These are phyloP conservation scores for Parazoanthus swiftii DNA, from an alignment of 92 coral and sea anemone genomes.

Conservation along the genomic window DNA sequence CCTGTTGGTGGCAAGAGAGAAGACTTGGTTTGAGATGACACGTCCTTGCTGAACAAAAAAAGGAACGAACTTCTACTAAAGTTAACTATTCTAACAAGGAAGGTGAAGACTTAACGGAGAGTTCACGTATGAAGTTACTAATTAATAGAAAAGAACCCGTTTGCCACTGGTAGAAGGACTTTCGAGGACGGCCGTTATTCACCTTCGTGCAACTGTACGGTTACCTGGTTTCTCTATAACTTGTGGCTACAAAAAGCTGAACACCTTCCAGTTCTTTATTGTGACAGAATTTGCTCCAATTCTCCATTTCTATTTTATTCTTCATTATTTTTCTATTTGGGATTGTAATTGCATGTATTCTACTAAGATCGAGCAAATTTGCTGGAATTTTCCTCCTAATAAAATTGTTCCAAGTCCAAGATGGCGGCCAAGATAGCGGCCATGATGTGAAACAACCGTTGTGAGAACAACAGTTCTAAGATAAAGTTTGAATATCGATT, in stretches of 20 bases:
- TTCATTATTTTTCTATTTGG: too few relatives aligned
- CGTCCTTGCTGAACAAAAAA: background rate
- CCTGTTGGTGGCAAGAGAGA: slow-evolving; percentile 5
- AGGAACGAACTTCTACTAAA: background rate
- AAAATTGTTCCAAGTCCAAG: too few relatives aligned
- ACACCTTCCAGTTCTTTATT: slow-evolving; percentile 39
- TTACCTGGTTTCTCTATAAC: slow-evolving; percentile 3
- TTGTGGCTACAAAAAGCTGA: slow-evolving; percentile 29
- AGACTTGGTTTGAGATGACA: slow-evolving; percentile 34
- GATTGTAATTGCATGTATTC: too few relatives aligned
- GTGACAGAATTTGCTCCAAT: too few relatives aligned
- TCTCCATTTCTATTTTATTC: too few relatives aligned
- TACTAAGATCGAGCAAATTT: too few relatives aligned
- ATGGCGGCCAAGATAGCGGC: too few relatives aligned
- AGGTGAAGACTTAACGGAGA: background rate
- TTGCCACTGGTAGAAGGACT: slow-evolving; percentile 17
- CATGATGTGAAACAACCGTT: too few relatives aligned
- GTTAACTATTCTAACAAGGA: background rate
- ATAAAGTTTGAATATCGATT: too few relatives aligned
- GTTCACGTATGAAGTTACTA: slow-evolving; percentile 5
- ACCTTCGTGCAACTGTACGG: slow-evolving; percentile 32
- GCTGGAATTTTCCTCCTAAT: too few relatives aligned
- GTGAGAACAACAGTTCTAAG: too few relatives aligned
- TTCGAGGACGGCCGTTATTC: slow-evolving; percentile 20
- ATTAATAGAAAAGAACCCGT: background rate